These are phyloP conservation scores for Drosophila arawakana DNA, from an alignment of 1,140 invertebrate species.

Conservation along the genomic window DNA sequence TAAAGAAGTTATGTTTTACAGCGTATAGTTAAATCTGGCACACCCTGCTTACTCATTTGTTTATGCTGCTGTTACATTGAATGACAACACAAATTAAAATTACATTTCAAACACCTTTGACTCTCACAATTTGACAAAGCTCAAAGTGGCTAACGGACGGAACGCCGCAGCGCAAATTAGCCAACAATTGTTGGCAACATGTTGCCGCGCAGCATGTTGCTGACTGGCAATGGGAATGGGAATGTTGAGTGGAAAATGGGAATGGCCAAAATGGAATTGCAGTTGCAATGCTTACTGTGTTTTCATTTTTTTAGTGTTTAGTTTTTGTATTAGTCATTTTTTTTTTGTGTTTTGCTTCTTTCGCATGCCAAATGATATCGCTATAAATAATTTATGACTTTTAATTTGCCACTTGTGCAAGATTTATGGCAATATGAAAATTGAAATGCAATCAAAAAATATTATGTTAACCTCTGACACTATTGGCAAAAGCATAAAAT, in stretches of 20 bases:
- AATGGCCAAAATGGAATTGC: conserved; percentile 50
- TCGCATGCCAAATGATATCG: conserved; percentile 40
- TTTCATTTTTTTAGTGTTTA: not conserved
- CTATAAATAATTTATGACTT: conserved; percentile 71
- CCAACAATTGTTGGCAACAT: conserved; percentile 52
- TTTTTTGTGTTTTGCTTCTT: conserved; percentile 19
- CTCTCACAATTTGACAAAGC: conserved; percentile 21
- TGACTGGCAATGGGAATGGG: conserved; percentile 37
- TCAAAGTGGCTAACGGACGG: conserved; percentile 25
- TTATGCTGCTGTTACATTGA: conserved; percentile 17
- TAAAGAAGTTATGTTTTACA: not conserved
- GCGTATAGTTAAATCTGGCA: not conserved
- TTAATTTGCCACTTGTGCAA: conserved; percentile 75
- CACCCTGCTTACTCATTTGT: conserved; percentile 19
- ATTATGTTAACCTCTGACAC: conserved; percentile 78
- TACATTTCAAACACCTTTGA: conserved; percentile 45
- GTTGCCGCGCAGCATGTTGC: conserved; percentile 57
- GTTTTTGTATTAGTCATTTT: not conserved
- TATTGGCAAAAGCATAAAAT: conserved; percentile 3
- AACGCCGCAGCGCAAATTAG: conserved; percentile 43
- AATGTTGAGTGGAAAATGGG: conserved; percentile 22
- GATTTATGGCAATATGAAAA: conserved; percentile 75
- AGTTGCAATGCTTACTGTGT: conserved; percentile 13
- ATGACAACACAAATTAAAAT: conserved; percentile 52
- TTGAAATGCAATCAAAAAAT: conserved; percentile 81